Conservation (phyloP, 2,113 vertebrate species). For the Lamprotornis superbus region DNA sequence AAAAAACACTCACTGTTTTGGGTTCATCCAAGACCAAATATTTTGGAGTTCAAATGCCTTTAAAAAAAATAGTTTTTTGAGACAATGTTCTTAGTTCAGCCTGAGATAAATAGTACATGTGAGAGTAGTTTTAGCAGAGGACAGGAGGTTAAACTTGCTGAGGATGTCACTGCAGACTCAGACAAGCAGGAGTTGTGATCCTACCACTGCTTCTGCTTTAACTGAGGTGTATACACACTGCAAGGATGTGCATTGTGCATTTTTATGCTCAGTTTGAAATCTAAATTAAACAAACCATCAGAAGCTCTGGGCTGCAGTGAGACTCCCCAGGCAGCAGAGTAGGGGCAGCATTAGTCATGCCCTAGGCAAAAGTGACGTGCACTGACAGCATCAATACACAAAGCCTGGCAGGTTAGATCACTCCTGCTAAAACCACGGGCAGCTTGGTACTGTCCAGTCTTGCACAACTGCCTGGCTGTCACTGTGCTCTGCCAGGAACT, state of each 20-base stretch:
- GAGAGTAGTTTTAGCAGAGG: background rate
- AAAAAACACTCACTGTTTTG: background rate
- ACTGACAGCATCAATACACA: background rate
- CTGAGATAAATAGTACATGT: background rate
- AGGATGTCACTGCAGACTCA: background rate
- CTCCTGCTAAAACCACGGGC: background rate
- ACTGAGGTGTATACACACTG: accelerated
- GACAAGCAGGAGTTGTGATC: background rate
- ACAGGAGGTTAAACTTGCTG: background rate
- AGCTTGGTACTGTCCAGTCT: conserved; percentile 43
- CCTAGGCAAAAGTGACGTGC: background rate
- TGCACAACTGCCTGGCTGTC: conserved; percentile 9
- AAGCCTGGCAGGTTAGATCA: conserved; percentile 33
- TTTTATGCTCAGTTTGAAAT: background rate
- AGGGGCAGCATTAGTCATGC: background rate
- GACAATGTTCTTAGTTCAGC: background rate
- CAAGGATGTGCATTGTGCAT: background rate
- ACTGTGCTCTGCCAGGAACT: background rate
- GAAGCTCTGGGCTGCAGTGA: background rate
- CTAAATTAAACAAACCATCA: background rate
- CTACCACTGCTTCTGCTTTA: background rate
- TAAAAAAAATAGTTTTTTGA: background rate
- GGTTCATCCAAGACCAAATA: background rate
- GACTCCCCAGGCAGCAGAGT: background rate
- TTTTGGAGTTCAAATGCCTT: background rate